A percentile compares a stretch with the other conserved stretches of the same genome.
These are phyloP conservation scores for Excalfactoria chinensis DNA, from an alignment of 2,113 vertebrate genomes.

Conservation along the genomic window DNA sequence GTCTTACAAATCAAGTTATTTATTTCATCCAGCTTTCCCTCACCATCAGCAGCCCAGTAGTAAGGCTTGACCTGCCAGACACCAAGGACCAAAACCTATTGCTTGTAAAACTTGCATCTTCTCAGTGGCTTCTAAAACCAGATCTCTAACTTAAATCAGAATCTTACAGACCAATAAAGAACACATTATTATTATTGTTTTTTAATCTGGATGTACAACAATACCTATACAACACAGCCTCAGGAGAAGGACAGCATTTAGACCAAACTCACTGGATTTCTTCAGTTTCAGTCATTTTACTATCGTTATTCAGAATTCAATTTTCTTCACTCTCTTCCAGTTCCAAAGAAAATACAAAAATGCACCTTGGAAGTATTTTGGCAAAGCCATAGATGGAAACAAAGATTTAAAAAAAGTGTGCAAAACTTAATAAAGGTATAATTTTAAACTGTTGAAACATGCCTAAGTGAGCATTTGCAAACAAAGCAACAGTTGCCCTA, in stretches of 20 bases:
- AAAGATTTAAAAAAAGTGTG: not conserved
- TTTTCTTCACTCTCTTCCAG: not conserved
- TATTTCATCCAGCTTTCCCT: not conserved
- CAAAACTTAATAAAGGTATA: not conserved
- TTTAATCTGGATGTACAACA: not conserved
- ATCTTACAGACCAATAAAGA: not conserved
- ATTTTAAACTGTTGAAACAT: not conserved
- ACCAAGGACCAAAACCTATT: not conserved
- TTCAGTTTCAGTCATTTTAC: not conserved
- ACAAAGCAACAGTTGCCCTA: not conserved
- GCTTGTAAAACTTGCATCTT: not conserved
- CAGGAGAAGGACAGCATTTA: not conserved
- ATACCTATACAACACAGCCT: not conserved
- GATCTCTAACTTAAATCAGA: accelerated
- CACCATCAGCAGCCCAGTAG: not conserved
- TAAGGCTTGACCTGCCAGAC: not conserved
- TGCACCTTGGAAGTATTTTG: not conserved
- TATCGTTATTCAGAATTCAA: not conserved
- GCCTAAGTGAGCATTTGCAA: not conserved
- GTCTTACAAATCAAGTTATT: not conserved
- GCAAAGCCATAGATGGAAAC: not conserved
- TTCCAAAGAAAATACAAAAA: not conserved
- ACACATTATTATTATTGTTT: not conserved
- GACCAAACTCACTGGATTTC: not conserved
- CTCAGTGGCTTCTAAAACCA: not conserved